Base-by-base conservation (phyloP, 2,888 invertebrate species). In the Tinea trinotella region DNA sequence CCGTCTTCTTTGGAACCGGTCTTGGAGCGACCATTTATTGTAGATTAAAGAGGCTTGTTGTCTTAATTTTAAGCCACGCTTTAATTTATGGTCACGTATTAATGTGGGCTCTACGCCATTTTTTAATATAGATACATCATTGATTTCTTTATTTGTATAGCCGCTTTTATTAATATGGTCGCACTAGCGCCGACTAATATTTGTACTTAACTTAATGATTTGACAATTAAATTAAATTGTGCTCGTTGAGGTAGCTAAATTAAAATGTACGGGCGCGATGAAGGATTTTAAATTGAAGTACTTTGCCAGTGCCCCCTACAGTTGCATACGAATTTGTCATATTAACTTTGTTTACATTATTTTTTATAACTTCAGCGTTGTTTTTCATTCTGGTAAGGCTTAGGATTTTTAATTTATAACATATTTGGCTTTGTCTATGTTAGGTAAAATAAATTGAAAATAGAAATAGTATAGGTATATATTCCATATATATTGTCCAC, bases 21-120 rank as follows among this genome's bases (percentile, higher is more conserved):
- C 80, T 75, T 67, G 63, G 70, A 71, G 74, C 76, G 81, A 76
- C 78, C 84, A 84, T 85, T 84, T 85, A 85, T 85, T 84, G 82
- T 84, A 85, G 85, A 87, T 87, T 87, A 86, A 87, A 85, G 79
- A 84, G 83, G 75, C 79, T 84, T 85, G 85, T 86, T 87, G 86
- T 87, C 87, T 87, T 85, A 85, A 87, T 87, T 86, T 85, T 84
- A 81, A 86, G 78, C 76, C 78, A 76, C 74, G 74, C 73, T 80
- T 78, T 83, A 85, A 85, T 84, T 85, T 85, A 85, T 83, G 74
- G 70, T 67, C 70, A 74, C 74, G 72, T 83, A 81, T 82, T 81
- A 82, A 80, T 78, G 77, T 74, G 70, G 67, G 68, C 68, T 74
- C 72, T 71, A 76, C 68, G 76, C 76, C 76, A 80, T 78, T 78